Evolutionary conservation across 2,113 vertebrate genomes (phyloP).

Genomic region (Hemiprocne comata): DNA sequence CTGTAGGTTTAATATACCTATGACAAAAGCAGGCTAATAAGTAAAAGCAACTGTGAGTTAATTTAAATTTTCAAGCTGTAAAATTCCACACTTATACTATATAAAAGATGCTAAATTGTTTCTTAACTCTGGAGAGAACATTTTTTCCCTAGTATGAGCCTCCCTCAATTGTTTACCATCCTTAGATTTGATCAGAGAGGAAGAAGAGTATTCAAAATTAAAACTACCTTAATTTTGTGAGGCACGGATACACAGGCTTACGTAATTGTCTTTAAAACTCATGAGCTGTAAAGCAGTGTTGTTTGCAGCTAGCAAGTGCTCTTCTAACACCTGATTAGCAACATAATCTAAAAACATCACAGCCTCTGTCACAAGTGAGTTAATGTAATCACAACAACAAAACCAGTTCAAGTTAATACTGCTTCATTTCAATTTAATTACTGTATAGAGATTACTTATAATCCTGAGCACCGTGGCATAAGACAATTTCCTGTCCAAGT

Average conservation of each 20-base stretch:
- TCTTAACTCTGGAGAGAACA: neutral
- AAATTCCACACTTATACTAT: neutral
- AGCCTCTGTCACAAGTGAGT: neutral
- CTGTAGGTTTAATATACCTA: neutral
- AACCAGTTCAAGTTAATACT: neutral
- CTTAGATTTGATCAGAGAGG: neutral
- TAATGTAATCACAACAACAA: neutral
- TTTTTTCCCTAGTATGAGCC: neutral
- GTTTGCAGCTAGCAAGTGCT: neutral
- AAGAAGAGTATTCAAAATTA: neutral
- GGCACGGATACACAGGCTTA: neutral
- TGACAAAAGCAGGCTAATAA: neutral
- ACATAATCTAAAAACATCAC: neutral
- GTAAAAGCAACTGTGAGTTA: neutral
- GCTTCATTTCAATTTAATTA: neutral
- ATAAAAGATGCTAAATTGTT: neutral
- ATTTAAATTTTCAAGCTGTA: neutral
- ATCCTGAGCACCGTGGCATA: neutral
- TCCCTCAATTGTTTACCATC: rapidly evolving
- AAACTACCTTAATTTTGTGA: neutral
- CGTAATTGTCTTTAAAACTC: neutral
- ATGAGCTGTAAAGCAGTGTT: neutral
- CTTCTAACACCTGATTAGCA: neutral
- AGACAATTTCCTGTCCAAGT: neutral
- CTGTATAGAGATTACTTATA: neutral